Percentiles rank a stretch among this genome's conserved stretches.
Evolutionary conservation across 2,797 vertebrate genomes (phyloP).

Genomic region (Lutra lutra): DNA sequence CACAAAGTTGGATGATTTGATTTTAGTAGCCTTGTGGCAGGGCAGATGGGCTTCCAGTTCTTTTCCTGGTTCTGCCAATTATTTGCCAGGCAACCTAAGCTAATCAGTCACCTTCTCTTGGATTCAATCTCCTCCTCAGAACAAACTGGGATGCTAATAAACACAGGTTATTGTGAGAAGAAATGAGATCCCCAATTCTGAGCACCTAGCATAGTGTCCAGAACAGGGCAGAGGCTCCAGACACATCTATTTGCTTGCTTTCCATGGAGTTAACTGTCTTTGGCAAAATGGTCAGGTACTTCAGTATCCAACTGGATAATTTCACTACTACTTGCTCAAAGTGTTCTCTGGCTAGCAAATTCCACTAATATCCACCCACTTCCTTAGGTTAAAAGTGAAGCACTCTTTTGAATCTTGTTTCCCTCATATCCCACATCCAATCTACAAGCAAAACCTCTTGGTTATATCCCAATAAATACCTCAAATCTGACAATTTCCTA

Average conservation of each 20-base stretch:
- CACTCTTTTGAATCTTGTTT: background rate
- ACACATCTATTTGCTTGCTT: background rate
- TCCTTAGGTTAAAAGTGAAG: background rate
- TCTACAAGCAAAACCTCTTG: background rate
- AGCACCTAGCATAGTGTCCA: background rate
- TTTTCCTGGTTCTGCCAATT: background rate
- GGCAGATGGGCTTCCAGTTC: background rate
- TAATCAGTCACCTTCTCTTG: background rate
- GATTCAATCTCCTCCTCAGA: background rate
- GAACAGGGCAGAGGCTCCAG: background rate
- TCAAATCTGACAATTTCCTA: background rate
- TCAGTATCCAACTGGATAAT: background rate
- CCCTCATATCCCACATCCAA: background rate
- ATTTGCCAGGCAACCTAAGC: background rate
- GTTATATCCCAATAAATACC: background rate
- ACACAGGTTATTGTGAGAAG: background rate
- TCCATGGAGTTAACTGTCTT: background rate
- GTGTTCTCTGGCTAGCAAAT: background rate
- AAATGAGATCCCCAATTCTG: background rate
- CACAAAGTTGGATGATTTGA: background rate
- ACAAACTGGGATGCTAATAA: background rate
- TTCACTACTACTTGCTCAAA: background rate
- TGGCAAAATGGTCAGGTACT: background rate
- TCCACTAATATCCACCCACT: background rate
- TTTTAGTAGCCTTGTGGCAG: background rate